A percentile compares a stretch with the other conserved stretches of the same genome.
Evolutionary conservation across 2,888 invertebrate genomes (phyloP).

Genomic region (Eustalomyia histrio): DNA sequence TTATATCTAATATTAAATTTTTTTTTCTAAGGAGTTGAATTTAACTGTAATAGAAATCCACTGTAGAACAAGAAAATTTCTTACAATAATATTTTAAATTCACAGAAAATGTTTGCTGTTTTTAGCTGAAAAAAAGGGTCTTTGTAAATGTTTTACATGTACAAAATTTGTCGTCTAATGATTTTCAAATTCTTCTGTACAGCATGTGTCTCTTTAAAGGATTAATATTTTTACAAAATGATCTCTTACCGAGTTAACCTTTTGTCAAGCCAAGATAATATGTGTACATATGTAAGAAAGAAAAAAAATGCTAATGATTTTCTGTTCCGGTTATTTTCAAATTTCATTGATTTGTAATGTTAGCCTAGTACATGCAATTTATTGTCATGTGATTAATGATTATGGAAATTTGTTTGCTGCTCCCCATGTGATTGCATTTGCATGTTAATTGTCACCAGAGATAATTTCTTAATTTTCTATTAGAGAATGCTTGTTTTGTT

Average conservation of each 20-base stretch:
- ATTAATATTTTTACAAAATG: constrained; percentile 48
- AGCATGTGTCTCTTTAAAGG: constrained; percentile 49
- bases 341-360: constrained; percentile 53
- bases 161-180: constrained; percentile 8
- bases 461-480: constrained; percentile 23
- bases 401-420: neutral
- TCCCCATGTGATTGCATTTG: constrained; percentile 49
- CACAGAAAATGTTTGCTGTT: constrained; percentile 22
- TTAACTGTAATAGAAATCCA: neutral
- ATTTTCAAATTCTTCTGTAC: constrained; percentile 4
- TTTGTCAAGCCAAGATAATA: neutral
- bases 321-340: constrained; percentile 70
- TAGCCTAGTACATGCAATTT: constrained; percentile 48
- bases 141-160: constrained; percentile 1
- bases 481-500: neutral
- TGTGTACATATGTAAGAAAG: too few relatives aligned
- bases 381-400: constrained; percentile 61
- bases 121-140: neutral
- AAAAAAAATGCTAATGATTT: constrained; percentile 71
- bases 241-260: constrained; percentile 57
- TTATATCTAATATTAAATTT: constrained; percentile 54
- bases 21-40: constrained; percentile 9
- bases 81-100: constrained; percentile 26
- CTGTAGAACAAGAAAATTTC: neutral
- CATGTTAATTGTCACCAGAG: constrained; percentile 39